Evolutionary conservation across 2,797 vertebrate genomes (phyloP).

Genomic region (Sebastes minor): DNA sequence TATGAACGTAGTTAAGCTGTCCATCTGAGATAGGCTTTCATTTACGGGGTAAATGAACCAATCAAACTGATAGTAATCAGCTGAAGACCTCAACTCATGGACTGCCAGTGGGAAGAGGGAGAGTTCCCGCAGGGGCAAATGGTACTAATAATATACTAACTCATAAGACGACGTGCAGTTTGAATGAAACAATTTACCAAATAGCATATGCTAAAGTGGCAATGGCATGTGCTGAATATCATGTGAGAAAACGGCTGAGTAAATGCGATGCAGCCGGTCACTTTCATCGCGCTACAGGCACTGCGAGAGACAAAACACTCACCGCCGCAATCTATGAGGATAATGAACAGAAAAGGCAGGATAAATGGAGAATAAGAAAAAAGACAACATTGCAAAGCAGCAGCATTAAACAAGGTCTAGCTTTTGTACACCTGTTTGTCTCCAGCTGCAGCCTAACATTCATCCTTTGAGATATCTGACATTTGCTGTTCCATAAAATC

Average conservation of each 20-base stretch:
- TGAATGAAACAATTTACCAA: conserved; percentile 31
- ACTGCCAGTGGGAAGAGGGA: conserved; percentile 45
- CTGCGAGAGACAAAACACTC: background rate
- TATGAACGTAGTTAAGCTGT: conserved; percentile 73
- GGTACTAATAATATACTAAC: conserved; percentile 22
- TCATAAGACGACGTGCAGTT: conserved; percentile 10
- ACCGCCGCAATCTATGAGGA: background rate
- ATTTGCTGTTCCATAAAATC: conserved; percentile 10
- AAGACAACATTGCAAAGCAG: background rate
- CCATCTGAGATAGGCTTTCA: conserved; percentile 63
- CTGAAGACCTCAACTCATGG: conserved; percentile 36
- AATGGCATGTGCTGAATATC: conserved; percentile 18
- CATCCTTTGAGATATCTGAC: conserved; percentile 2
- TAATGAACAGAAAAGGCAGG: background rate
- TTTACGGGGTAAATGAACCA: conserved; percentile 75
- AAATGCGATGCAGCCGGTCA: conserved; percentile 11
- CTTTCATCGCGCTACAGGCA: conserved; percentile 15
- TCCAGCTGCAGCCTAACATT: background rate
- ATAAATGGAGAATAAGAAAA: background rate
- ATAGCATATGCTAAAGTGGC: conserved; percentile 28
- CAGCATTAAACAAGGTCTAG: background rate
- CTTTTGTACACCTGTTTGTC: background rate
- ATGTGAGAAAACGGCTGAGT: background rate
- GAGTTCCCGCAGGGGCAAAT: conserved; percentile 36
- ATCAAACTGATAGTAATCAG: conserved; percentile 71